Percentiles rank a stretch among this genome's conserved stretches.
Evolutionary conservation across 1,140 invertebrate genomes (phyloP).

Genomic region (Zaprionus ornatus): DNA sequence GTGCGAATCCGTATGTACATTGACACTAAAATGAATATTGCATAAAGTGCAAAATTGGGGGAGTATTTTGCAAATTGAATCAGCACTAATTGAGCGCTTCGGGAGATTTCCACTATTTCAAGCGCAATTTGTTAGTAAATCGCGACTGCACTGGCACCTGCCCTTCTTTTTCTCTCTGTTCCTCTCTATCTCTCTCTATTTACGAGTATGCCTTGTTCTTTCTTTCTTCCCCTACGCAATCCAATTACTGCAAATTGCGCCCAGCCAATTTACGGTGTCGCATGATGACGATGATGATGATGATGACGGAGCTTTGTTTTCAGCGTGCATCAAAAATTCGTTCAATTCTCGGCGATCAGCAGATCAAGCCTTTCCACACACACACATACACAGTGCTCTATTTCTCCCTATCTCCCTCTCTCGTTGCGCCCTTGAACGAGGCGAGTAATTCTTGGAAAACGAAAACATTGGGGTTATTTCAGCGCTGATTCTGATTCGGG

Average conservation of each 20-base stretch:
- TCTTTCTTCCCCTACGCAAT: conserved; percentile 32
- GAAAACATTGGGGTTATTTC: not conserved
- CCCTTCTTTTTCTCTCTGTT: not conserved
- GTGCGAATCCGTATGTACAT: not conserved
- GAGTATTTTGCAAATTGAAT: conserved; percentile 71
- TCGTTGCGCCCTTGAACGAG: conserved; percentile 15
- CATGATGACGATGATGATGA: conserved; percentile 35
- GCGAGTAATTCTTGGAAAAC: not conserved
- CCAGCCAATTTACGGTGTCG: conserved; percentile 37
- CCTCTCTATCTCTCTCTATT: not conserved
- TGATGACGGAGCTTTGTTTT: conserved; percentile 25
- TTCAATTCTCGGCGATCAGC: not conserved
- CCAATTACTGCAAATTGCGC: conserved; percentile 50
- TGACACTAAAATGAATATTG: conserved; percentile 11
- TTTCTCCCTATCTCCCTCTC: not conserved
- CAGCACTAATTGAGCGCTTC: conserved; percentile 62
- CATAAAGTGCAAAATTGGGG: conserved; percentile 36
- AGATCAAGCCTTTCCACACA: conserved; percentile 8
- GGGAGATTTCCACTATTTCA: conserved; percentile 11
- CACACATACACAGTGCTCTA: not conserved
- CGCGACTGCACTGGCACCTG: not conserved
- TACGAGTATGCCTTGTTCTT: not conserved
- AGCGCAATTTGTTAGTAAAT: not conserved
- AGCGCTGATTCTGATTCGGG: conserved; percentile 16
- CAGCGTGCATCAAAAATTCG: not conserved